Evolutionary conservation across 2,113 vertebrate species (phyloP), one percentile per base, ranked within the genome.

Genomic region (Heterocephalus glaber): DNA sequence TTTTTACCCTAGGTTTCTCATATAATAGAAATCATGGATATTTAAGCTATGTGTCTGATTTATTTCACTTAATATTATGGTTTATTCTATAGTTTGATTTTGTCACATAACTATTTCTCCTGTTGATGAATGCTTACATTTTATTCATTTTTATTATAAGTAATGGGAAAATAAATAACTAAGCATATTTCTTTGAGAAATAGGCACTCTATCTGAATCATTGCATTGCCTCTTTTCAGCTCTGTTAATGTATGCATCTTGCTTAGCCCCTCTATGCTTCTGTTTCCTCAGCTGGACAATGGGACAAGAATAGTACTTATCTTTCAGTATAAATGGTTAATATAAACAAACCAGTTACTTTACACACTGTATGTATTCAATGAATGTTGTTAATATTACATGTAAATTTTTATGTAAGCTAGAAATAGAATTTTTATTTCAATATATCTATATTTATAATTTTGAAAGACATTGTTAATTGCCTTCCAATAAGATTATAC

Each of bases 381-480:
- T 47, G 63, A 93, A 92, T 41, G 19, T 49, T 76, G 49, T 87
- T 92, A 61, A 61, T 77, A 70, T 44, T 38, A 47, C 8, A 87
- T 66, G 33, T 47, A 44, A 85, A 86, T 89, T 76, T 24, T 85
- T 93, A 65, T 89, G 33, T 66, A 74, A 10, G 66, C 20, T 94
- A 90, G 72, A 94, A 87, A 94, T 61, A 90, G 52, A 90, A 72
- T 93, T 96, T 52, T 7, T 1, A 22, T 4, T 33, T 84, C 17
- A 74, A 92, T 35, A 10, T 74, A 56, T 79, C 81, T 9, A 70
- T 10, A 80, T 44, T 68, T 83, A 63, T 41, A 35, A 56, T 88
- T 85, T 86, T 92, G 65, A 96, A 96, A 94, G 38, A 70, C 63
- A 70, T 44, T 81, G 66, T 10, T 83, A 60, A 93, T 44, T 85